These are phyloP conservation scores for Acleris holmiana DNA, from an alignment of 2,888 invertebrate genomes.

Conservation along the genomic window DNA sequence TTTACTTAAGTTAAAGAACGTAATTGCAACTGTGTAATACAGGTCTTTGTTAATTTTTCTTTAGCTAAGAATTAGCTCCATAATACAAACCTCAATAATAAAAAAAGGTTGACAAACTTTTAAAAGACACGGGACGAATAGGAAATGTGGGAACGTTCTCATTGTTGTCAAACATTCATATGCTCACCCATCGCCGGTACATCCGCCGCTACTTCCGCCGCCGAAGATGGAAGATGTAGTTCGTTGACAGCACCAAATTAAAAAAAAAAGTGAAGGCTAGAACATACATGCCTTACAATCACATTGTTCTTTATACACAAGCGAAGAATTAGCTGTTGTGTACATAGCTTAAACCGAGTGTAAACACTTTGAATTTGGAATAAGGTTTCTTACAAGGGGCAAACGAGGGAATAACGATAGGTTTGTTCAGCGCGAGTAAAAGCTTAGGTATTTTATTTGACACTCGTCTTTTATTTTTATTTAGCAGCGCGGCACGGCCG, in stretches of 20 bases:
- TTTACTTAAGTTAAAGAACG: too few species aligned
- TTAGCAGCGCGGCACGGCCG: constrained; percentile 61
- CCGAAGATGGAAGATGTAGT: constrained; percentile 83
- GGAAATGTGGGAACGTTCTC: constrained; percentile 77
- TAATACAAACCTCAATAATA: constrained; percentile 8
- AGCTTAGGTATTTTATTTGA: too few species aligned
- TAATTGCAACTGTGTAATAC: too few species aligned
- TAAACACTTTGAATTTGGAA: too few species aligned
- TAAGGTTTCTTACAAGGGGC: too few species aligned
- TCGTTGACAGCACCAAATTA: constrained; percentile 70
- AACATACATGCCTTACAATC: too few species aligned
- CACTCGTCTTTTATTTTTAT: constrained; percentile 42
- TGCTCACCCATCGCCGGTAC: constrained; percentile 82
- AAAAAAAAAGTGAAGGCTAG: too few species aligned
- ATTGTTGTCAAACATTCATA: constrained; percentile 81
- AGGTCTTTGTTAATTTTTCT: too few species aligned
- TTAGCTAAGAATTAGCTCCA: neutral
- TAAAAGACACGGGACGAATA: constrained; percentile 78
- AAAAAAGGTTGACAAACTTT: constrained; percentile 82
- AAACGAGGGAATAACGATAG: constrained; percentile 33
- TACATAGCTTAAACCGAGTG: too few species aligned
- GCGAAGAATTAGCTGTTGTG: too few species aligned
- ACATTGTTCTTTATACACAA: too few species aligned
- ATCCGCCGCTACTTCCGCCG: constrained; percentile 82
- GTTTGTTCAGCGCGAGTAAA: constrained; percentile 39